Evolutionary conservation across 2,797 vertebrate genomes (phyloP), one percentile per base, ranked within the genome.

Genomic region (Amazona ochrocephala): DNA sequence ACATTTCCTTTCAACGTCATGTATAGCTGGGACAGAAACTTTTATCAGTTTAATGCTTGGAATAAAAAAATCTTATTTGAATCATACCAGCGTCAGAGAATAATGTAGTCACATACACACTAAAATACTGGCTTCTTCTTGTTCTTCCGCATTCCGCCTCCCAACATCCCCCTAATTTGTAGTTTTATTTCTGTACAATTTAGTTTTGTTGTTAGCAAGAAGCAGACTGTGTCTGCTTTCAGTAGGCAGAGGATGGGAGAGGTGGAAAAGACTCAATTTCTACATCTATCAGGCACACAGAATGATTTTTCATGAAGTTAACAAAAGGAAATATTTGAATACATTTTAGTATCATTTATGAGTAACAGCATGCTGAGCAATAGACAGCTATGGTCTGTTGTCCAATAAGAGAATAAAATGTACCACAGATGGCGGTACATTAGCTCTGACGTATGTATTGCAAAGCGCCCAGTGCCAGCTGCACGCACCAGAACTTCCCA

Each of bases 321-420:
- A 16, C 21, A 5, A 58, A 92, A 92, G 64, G 48, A 96, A 93
- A 87, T 58, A 65, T 89, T 92, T 84, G 44, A 84, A 93, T 42
- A 79, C 37, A 66, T 79, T 94, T 90, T 51, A 42, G 34, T 71
- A 56, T 37, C 27, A 70, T 53, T 83, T 78, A 73, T 61, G n/a
- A 89, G 32, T 70, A 89, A 86, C 77, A 84, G 10, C 61, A 77
- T 73, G 78, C 90, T 66, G 79, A 72, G 75, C 54, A 79, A 41
- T 71, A 82, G 67, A 81, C 56, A 68, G 44, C 29, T 54, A n/a
- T 61, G 64, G 50, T 70, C 68, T 89, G 74, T 73, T 86, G 72
- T 91, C 81, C 84, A 93, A 82, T 73, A 70, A 89, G 61, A 67
- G 94, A 94, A 71, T 64, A 92, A 90, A 95, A 91, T 1, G 32